phyloP scores from a whole-genome alignment of 2,797 vertebrate species.

The Microchirus variegatus region DNA sequence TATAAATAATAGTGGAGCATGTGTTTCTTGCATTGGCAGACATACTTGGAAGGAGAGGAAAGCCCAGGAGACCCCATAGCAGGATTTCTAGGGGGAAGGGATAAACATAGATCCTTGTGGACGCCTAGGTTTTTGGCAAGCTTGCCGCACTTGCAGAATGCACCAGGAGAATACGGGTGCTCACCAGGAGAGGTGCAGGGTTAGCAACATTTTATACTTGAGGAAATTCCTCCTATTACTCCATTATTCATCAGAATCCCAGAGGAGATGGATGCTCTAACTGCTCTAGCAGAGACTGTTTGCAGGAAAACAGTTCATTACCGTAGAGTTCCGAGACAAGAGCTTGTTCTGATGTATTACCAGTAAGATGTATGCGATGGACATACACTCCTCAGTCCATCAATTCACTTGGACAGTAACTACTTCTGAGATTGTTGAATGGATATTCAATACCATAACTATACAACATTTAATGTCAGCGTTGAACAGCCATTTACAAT shows the following conservation, averaged over 20 bases:
- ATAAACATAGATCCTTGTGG: slow-evolving; percentile 69
- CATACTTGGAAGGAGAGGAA: slow-evolving; percentile 55
- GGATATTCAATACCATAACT: slow-evolving; percentile 67
- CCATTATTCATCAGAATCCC: slow-evolving; percentile 79
- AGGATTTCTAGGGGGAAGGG: slow-evolving; percentile 64
- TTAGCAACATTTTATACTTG: slow-evolving; percentile 79
- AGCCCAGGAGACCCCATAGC: slow-evolving; percentile 74
- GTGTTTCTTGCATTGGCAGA: slow-evolving; percentile 74
- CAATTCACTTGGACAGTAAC: slow-evolving; percentile 70
- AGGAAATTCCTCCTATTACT: slow-evolving; percentile 80
- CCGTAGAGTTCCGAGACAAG: slow-evolving; percentile 58
- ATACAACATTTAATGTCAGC: slow-evolving; percentile 54
- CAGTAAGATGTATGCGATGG: slow-evolving; percentile 59
- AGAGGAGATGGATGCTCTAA: slow-evolving; percentile 73
- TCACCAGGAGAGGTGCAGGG: slow-evolving; percentile 74
- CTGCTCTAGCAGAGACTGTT: slow-evolving; percentile 75
- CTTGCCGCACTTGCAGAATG: slow-evolving; percentile 44
- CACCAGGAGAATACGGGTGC: slow-evolving; percentile 63
- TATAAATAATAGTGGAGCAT: slow-evolving; percentile 81
- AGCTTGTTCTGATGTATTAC: slow-evolving; percentile 66
- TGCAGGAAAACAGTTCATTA: slow-evolving; percentile 68
- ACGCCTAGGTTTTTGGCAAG: slow-evolving; percentile 64
- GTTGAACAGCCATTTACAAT: slow-evolving; percentile 41
- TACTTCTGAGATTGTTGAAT: slow-evolving; percentile 63
- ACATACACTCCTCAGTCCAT: slow-evolving; percentile 69